Evolutionary conservation across 35 echinoderm and acorn worm species (phyloP).

Genomic region (Apostichopus californicus): DNA sequence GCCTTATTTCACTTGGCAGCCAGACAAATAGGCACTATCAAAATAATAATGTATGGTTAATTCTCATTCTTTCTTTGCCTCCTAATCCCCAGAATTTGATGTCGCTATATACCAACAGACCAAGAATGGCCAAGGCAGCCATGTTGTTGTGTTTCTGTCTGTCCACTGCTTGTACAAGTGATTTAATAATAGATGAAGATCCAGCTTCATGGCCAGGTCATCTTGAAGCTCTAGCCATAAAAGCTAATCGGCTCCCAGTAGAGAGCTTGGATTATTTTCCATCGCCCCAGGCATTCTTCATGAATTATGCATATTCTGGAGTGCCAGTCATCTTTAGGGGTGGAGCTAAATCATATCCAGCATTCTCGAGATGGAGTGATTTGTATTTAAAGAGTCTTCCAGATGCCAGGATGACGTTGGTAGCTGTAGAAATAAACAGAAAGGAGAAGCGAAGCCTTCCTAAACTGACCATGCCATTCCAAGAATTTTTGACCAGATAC

Average conservation of each 20-base stretch:
- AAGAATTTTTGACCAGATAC: slow-evolving; percentile 78
- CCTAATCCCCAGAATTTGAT: no score
- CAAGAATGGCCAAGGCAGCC: neutral
- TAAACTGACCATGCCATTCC: slow-evolving; percentile 51
- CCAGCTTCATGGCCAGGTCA: slow-evolving; percentile 70
- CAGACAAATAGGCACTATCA: no score
- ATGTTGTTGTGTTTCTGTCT: neutral
- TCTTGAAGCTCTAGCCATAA: slow-evolving; percentile 65
- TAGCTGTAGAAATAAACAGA: slow-evolving; percentile 74
- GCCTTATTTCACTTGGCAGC: no score
- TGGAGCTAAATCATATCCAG: slow-evolving; percentile 65
- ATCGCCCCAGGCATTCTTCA: slow-evolving; percentile 77
- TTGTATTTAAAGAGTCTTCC: slow-evolving; percentile 62
- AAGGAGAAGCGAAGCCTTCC: slow-evolving; percentile 75
- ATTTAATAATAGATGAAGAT: neutral
- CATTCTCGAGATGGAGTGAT: slow-evolving; percentile 82
- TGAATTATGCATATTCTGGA: slow-evolving; percentile 67
- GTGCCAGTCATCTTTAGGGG: slow-evolving; percentile 81
- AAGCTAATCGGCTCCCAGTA: slow-evolving; percentile 44
- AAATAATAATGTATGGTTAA: no score
- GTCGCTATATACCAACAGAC: no score
- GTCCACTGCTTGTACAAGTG: neutral
- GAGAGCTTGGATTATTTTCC: slow-evolving; percentile 61
- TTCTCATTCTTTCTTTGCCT: no score
- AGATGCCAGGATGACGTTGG: slow-evolving; percentile 48